phyloP scores from a whole-genome alignment of 1,140 invertebrate genomes.

The Drosophila grimshawi region DNA sequence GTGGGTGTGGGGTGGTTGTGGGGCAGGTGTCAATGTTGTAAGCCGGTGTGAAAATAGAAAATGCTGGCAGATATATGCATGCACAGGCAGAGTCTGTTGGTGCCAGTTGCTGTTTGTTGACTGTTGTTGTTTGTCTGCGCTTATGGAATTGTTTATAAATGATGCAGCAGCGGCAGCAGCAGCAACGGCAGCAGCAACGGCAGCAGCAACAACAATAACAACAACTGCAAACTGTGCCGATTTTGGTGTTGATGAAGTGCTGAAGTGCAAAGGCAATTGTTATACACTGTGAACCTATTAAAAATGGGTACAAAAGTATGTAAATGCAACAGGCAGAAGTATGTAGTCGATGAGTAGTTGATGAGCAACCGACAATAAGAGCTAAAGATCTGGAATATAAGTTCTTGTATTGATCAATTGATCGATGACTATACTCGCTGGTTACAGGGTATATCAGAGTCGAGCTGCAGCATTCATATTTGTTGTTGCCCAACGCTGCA shows the following conservation, averaged over 20 bases:
- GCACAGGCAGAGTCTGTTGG: conserved; percentile 11
- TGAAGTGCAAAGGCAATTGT: conserved; percentile 14
- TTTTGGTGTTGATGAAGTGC: conserved; percentile 47
- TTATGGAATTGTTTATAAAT: conserved; percentile 76
- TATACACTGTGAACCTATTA: too few relatives aligned
- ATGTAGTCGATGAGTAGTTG: too few relatives aligned
- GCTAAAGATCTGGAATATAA: too few relatives aligned
- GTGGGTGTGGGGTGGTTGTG: background rate
- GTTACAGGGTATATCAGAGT: too few relatives aligned
- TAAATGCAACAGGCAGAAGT: too few relatives aligned
- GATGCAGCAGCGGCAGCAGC: conserved; percentile 56
- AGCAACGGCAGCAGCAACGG: conserved; percentile 27
- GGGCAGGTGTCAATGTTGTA: conserved; percentile 24
- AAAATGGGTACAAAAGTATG: too few relatives aligned
- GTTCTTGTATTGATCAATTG: too few relatives aligned
- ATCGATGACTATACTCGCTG: too few relatives aligned
- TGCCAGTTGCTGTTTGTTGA: conserved; percentile 11
- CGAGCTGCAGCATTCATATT: too few relatives aligned
- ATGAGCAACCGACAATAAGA: too few relatives aligned
- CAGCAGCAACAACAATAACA: conserved; percentile 24
- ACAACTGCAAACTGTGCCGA: conserved; percentile 27
- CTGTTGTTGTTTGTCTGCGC: conserved; percentile 45
- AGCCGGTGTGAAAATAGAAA: conserved; percentile 52
- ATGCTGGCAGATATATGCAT: conserved; percentile 26
- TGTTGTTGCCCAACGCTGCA: conserved; percentile 32